phyloP scores from a whole-genome alignment of 2,888 invertebrate species.

The Nasonia oneida region DNA sequence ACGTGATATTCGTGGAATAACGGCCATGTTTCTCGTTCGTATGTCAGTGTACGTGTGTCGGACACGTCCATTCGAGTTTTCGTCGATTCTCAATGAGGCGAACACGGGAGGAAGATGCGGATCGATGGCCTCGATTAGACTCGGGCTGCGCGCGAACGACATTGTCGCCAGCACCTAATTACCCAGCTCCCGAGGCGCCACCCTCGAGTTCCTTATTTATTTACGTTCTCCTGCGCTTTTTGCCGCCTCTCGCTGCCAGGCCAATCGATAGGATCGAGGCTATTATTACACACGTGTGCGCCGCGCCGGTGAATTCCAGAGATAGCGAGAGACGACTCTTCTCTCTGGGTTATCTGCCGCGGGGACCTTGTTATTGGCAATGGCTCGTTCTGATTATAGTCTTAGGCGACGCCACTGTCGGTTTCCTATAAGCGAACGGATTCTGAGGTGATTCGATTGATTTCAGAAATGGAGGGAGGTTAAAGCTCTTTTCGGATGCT shows the following conservation, averaged over 20 bases:
- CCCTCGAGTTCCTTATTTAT: background rate
- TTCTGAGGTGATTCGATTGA: background rate
- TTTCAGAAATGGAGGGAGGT: background rate
- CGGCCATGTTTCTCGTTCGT: constrained; percentile 57
- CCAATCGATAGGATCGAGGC: background rate
- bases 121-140: constrained; percentile 48
- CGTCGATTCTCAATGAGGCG: constrained; percentile 5
- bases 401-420: constrained; percentile 55
- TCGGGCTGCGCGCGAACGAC: background rate
- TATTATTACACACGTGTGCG: constrained; percentile 1
- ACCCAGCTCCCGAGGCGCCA: background rate
- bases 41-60: no score
- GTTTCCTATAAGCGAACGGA: background rate
- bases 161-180: background rate
- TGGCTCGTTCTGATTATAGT: constrained; percentile 24
- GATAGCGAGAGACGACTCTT: background rate
- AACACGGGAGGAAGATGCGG: constrained; percentile 5
- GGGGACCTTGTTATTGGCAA: constrained; percentile 72
- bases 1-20: constrained; percentile 63
- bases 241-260: background rate
- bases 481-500: background rate
- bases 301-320: background rate
- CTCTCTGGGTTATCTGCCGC: constrained; percentile 71
- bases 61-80: background rate
- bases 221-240: background rate